Evolutionary conservation across 2,888 invertebrate genomes (phyloP), one percentile per base, ranked within the genome.

Genomic region (Dicycla oo): DNA sequence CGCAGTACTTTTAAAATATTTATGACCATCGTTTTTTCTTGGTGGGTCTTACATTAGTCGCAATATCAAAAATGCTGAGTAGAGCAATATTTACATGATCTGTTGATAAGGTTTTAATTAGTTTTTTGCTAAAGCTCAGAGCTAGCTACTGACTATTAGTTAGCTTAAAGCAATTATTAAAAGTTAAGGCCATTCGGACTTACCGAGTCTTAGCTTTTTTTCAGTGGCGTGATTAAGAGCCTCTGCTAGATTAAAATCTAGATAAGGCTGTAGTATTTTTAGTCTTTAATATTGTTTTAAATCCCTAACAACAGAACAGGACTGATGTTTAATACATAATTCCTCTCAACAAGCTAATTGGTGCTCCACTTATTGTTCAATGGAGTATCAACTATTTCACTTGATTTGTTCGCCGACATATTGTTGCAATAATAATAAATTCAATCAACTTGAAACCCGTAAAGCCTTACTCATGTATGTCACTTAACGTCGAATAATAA

Each of bases 1-100:
- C 77, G 87, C 80, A 83, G 88, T 86, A 86, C 89, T 88, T 87
- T 86, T 88, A 82, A 86, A 85, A 86, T 90, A 88, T 93, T 92
- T 93, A 92, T 88, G 89, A 79, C 82, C 86, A 91, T 89, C 86
- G 88, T 88, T 87, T 88, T 87, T 79, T 81, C 86, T 87, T 87
- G 83, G 84, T 88, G 85, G 87, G 85, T 84, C 80, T 86, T 81
- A 81, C 75, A 63, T 83, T 76, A 80, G 84, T 87, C 85, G 67
- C 84, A 86, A 87, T 86, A 85, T 86, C 84, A 77, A 75, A 76
- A 75, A 80, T 68, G 38, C 60, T 75, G 69, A 67, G 69, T 70
- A 70, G 56, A 72, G 80, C 67, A 80, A 75, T 84, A 79, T 80
- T 84, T 75, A 78, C 80, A 80, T 85, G 82, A 85, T 84, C 78